A percentile compares a stretch with the other conserved stretches of the same genome.
Evolutionary conservation across 1,140 invertebrate species (phyloP).

Genomic region (Drosophila kepulauana): DNA sequence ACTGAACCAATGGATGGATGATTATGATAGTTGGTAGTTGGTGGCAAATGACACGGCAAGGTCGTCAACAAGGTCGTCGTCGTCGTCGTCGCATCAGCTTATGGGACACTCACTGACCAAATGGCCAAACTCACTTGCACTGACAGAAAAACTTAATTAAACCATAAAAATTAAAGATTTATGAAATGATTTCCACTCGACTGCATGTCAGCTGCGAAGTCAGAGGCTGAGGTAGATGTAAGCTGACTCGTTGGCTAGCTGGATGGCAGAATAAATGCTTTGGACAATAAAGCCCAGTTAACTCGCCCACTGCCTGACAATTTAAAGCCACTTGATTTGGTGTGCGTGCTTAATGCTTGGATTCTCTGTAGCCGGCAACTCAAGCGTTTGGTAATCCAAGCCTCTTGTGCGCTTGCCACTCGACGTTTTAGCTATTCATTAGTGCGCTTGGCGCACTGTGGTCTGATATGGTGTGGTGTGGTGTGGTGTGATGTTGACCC

Average conservation of each 20-base stretch:
- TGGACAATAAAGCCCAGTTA: constrained; percentile 49
- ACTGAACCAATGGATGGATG: constrained; percentile 18
- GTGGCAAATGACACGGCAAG: constrained; percentile 49
- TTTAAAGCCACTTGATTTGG: constrained; percentile 76
- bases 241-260: neutral
- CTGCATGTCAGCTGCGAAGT: constrained; percentile 17
- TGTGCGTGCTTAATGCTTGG: constrained; percentile 75
- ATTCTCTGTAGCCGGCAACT: constrained; percentile 55
- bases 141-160: constrained; percentile 60
- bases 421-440: constrained; percentile 54
- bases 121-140: constrained; percentile 11
- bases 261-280: constrained; percentile 1
- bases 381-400: constrained; percentile 59
- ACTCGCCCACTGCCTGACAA: constrained; percentile 58
- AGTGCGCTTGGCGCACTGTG: constrained; percentile 4
- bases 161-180: constrained; percentile 81
- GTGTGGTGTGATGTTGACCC: constrained; percentile 9
- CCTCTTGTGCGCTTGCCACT: constrained; percentile 53
- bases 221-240: neutral
- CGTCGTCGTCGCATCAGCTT: constrained; percentile 17
- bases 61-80: constrained; percentile 61
- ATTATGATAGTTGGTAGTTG: constrained; percentile 13
- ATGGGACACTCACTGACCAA: constrained; percentile 20
- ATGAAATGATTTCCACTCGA: constrained; percentile 62
- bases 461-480: constrained; percentile 1